A percentile compares a stretch with the other conserved stretches of the same genome.
Conservation (phyloP, 2,113 vertebrate species). For the Nibea coibor region DNA sequence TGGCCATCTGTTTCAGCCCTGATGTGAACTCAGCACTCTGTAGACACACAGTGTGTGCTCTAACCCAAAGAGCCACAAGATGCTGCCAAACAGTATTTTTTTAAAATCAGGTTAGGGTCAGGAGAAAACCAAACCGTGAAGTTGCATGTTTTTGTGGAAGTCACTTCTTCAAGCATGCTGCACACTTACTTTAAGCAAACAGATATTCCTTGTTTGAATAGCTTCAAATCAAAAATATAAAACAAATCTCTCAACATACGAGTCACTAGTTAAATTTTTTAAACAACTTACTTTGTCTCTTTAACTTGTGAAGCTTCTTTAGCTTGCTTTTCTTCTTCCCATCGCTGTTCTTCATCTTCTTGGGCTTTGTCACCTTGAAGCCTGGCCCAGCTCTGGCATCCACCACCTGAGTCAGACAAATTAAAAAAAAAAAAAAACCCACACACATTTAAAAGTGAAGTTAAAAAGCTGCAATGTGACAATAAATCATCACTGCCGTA, state of each 20-base stretch:
- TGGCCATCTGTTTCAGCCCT: neutral
- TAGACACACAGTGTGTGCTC: neutral
- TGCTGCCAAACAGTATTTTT: slow-evolving; percentile 27
- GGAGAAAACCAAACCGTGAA: neutral
- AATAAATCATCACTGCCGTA: neutral
- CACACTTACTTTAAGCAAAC: neutral
- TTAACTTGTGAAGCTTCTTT: slow-evolving; percentile 84
- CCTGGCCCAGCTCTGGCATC: slow-evolving; percentile 88
- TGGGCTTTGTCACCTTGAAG: slow-evolving; percentile 87
- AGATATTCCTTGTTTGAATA: neutral
- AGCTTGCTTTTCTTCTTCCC: slow-evolving; percentile 86
- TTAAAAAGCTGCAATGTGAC: neutral
- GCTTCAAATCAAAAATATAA: neutral
- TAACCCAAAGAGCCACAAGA: slow-evolving; percentile 36
- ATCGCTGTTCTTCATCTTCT: slow-evolving; percentile 84
- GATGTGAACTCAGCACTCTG: no score
- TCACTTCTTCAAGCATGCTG: neutral
- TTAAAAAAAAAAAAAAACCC: no score
- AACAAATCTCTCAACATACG: neutral
- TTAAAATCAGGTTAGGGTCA: neutral
- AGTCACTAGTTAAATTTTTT: neutral
- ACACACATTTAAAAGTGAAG: neutral
- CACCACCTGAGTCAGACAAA: slow-evolving; percentile 79
- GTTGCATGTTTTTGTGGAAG: neutral
- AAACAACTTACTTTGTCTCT: slow-evolving; percentile 83